Percentiles rank a stretch among this genome's conserved stretches.
Conservation (phyloP, 2,888 invertebrate genomes). For the Scaeva pyrastri region DNA sequence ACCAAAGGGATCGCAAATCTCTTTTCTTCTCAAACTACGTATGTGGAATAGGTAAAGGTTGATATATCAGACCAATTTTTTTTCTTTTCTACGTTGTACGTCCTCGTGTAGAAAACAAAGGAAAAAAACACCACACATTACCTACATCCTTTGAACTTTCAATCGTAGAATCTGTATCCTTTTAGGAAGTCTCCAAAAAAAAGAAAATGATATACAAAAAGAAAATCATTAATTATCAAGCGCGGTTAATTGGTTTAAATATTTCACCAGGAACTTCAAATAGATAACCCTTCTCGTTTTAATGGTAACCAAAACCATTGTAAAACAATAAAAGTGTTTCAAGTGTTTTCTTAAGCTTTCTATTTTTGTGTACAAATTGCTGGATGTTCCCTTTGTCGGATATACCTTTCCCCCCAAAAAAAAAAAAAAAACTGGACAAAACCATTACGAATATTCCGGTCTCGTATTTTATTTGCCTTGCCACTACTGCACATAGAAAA, state of each 20-base stretch:
- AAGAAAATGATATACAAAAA: background rate
- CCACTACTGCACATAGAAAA: background rate
- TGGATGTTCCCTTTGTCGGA: slow-evolving; percentile 2
- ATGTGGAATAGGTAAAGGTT: background rate
- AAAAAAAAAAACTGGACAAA: slow-evolving; percentile 29
- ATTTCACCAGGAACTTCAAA: slow-evolving; percentile 45
- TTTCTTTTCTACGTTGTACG: background rate
- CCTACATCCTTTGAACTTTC: slow-evolving; percentile 3
- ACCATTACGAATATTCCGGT: slow-evolving; percentile 45
- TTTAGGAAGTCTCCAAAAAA: background rate
- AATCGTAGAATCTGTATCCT: background rate
- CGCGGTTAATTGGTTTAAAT: slow-evolving; percentile 70
- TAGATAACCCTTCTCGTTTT: slow-evolving; percentile 23
- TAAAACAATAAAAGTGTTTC: slow-evolving; percentile 26
- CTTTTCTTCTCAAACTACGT: background rate
- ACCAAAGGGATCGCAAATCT: background rate
- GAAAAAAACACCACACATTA: background rate
- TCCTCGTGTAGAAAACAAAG: background rate
- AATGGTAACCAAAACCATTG: slow-evolving; percentile 2
- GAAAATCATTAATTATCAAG: slow-evolving; percentile 45
- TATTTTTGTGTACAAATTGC: slow-evolving; percentile 14
- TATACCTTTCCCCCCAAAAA: background rate
- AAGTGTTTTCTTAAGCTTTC: slow-evolving; percentile 67
- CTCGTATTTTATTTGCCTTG: slow-evolving; percentile 30
- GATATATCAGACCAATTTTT: background rate